Evolutionary conservation across 2,113 vertebrate species (phyloP).

Genomic region (Pteronura brasiliensis): DNA sequence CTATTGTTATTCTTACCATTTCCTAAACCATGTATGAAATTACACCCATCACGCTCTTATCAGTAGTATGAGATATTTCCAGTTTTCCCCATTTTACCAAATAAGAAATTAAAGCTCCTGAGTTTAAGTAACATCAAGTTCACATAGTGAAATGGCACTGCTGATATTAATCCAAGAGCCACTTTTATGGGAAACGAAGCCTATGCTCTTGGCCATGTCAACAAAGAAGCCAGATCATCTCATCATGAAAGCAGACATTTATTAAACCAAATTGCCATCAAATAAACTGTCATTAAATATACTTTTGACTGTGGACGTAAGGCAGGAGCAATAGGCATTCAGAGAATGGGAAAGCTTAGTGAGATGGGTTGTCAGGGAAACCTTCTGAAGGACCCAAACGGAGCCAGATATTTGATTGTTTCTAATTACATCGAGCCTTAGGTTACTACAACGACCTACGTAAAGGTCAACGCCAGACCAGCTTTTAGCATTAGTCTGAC

Average conservation of each 20-base stretch:
- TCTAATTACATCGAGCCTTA: background rate
- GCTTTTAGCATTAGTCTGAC: background rate
- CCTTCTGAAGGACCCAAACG: background rate
- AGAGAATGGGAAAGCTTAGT: background rate
- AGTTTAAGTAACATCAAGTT: background rate
- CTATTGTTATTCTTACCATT: background rate
- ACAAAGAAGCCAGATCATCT: background rate
- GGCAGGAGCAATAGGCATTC: background rate
- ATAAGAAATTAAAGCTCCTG: background rate
- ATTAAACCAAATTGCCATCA: background rate
- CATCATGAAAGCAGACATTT: background rate
- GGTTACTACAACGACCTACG: background rate
- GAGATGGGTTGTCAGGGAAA: background rate
- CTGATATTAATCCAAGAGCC: background rate
- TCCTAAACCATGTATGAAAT: background rate
- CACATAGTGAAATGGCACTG: background rate
- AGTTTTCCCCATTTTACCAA: background rate
- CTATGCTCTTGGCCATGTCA: background rate
- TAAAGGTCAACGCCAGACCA: slow-evolving; percentile 21
- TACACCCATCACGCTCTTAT: background rate
- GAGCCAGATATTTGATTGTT: background rate
- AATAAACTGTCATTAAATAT: background rate
- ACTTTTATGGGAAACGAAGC: background rate
- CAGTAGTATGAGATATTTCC: background rate
- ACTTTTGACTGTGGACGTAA: background rate